Conservation (phyloP, 2,797 vertebrate genomes). For the Sphenopsis melanotis region DNA sequence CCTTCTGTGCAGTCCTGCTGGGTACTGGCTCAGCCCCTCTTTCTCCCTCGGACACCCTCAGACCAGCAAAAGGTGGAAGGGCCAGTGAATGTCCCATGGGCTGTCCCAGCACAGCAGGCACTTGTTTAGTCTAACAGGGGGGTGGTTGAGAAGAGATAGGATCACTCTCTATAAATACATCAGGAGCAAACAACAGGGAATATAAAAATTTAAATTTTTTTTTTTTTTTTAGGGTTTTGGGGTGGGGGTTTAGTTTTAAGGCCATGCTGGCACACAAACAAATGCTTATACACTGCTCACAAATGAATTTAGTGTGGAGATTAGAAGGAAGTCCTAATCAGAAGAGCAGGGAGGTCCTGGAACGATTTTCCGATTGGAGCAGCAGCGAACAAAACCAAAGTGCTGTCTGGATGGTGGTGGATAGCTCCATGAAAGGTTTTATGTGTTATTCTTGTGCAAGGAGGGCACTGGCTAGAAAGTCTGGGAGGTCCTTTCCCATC, state of each 20-base stretch:
- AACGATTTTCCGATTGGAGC: fast-evolving
- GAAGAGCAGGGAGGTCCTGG: conserved; percentile 41
- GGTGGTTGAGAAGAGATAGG: background rate
- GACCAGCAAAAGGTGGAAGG: background rate
- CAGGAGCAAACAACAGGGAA: background rate
- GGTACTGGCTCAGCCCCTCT: background rate
- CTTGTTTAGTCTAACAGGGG: conserved; percentile 4
- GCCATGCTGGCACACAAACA: background rate
- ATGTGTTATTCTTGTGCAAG: background rate
- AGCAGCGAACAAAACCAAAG: background rate
- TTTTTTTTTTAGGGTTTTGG: background rate
- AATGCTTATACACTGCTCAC: background rate
- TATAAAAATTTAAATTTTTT: background rate
- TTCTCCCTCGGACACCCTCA: background rate
- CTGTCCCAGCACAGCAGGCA: background rate
- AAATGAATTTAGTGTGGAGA: background rate
- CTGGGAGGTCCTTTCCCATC: background rate
- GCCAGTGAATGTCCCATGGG: background rate
- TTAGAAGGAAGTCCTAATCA: conserved; percentile 7
- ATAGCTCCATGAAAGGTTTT: background rate
- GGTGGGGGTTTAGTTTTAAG: background rate
- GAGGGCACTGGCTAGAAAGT: background rate
- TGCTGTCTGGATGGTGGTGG: background rate
- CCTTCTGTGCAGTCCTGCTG: too few relatives aligned
- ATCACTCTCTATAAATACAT: background rate